phyloP scores from a whole-genome alignment of 2,113 vertebrate species.

The rat (Rattus norvegicus) region DNA sequence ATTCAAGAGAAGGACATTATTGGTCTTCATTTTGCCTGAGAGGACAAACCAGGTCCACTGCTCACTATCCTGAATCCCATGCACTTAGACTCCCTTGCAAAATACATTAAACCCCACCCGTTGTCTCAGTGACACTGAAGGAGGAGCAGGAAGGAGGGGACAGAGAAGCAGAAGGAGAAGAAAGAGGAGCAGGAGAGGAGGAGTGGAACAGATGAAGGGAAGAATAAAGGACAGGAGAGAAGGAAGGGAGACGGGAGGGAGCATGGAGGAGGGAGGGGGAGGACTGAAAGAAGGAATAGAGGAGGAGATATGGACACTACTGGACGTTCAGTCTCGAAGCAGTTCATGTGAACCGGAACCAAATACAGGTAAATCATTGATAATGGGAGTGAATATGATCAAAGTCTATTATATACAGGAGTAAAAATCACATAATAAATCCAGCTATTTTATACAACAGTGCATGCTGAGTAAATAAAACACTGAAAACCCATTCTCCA shows the following conservation, averaged over 20 bases:
- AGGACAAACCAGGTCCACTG: not conserved
- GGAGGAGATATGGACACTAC: not conserved
- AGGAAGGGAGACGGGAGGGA: not conserved
- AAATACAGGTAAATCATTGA: not conserved
- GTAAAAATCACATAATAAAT: not conserved
- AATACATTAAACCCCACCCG: not conserved
- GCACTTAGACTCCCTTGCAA: not conserved
- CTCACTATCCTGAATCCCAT: not conserved
- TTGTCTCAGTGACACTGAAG: not conserved
- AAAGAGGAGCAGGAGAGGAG: too few species aligned
- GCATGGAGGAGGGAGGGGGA: too few species aligned
- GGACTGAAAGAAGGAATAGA: too few species aligned
- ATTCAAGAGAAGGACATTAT: not conserved
- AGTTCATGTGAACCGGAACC: not conserved
- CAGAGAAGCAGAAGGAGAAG: too few species aligned
- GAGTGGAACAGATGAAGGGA: not conserved
- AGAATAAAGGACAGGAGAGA: too few species aligned
- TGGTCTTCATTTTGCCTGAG: not conserved
- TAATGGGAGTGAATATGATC: not conserved
- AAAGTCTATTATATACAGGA: not conserved
- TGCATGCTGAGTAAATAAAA: not conserved
- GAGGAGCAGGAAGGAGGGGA: too few species aligned
- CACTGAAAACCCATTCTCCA: not conserved
- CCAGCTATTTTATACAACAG: not conserved
- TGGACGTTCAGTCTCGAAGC: not conserved